Evolutionary conservation across 2,888 invertebrate genomes (phyloP).

Genomic region (Microplitis deprimator): DNA sequence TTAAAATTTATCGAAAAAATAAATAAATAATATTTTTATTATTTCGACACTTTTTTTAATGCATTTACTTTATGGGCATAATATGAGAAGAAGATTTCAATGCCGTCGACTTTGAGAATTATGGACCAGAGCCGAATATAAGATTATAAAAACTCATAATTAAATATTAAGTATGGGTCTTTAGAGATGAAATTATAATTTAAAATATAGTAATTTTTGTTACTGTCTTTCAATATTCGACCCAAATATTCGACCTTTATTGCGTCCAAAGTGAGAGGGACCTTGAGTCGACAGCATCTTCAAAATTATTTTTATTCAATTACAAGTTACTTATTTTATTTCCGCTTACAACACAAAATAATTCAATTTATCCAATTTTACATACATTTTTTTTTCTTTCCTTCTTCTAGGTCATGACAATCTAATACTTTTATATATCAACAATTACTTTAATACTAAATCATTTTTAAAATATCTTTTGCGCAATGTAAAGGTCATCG

Average conservation of each 20-base stretch:
- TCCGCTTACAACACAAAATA: neutral
- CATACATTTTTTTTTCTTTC: neutral
- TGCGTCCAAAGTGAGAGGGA: neutral
- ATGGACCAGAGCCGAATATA: neutral
- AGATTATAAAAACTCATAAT: slow-evolving; percentile 13
- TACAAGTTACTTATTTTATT: neutral
- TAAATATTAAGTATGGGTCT: neutral
- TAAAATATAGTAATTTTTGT: no score
- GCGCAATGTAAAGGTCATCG: slow-evolving; percentile 22
- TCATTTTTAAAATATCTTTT: slow-evolving; percentile 15
- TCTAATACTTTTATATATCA: neutral
- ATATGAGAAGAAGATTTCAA: slow-evolving; percentile 22
- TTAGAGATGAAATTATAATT: neutral
- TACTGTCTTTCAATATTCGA: neutral
- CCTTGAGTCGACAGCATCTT: neutral
- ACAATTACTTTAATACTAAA: slow-evolving; percentile 4
- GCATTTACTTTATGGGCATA: neutral
- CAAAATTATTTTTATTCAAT: neutral
- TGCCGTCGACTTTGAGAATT: slow-evolving; percentile 33
- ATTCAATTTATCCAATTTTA: neutral
- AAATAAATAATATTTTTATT: no score
- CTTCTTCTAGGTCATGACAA: neutral
- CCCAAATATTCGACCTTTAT: slow-evolving; percentile 25
- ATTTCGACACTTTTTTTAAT: neutral
- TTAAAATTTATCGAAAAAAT: slow-evolving; percentile 10